Conservation (phyloP, 1,140 invertebrate species). For the Zaprionus nigranus region DNA sequence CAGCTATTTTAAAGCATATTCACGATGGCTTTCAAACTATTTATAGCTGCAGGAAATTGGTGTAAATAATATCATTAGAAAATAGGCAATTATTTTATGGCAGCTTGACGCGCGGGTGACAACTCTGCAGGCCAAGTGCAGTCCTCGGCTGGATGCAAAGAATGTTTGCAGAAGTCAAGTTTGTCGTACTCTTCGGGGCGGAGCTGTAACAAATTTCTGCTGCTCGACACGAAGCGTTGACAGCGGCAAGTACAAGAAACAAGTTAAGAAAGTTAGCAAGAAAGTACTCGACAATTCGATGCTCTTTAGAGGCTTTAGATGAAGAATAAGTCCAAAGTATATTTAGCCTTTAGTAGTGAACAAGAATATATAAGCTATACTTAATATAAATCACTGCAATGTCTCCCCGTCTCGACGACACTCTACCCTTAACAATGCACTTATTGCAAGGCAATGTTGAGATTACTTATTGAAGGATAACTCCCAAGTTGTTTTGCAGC, state of each 20-base stretch:
- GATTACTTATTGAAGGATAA: no score
- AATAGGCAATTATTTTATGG: conserved; percentile 6
- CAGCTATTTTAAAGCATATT: conserved; percentile 1
- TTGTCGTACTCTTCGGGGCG: background rate
- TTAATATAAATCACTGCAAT: no score
- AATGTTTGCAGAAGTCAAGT: background rate
- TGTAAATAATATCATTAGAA: background rate
- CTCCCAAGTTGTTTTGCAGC: no score
- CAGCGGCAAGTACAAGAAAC: conserved; percentile 18
- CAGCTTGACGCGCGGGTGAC: background rate
- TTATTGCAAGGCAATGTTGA: no score
- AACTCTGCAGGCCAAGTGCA: background rate
- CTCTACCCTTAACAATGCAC: no score
- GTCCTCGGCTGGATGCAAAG: no score
- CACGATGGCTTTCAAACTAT: background rate
- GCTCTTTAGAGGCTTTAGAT: background rate
- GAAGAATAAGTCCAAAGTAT: no score
- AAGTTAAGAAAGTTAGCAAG: background rate
- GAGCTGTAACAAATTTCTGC: background rate
- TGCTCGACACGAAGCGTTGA: conserved; percentile 19
- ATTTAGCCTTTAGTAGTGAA: background rate
- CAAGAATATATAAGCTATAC: background rate
- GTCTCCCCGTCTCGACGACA: no score
- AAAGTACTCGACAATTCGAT: background rate
- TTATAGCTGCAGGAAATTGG: background rate